phyloP scores from a whole-genome alignment of 1,140 invertebrate genomes.

The Hylaeus anthracinus region DNA sequence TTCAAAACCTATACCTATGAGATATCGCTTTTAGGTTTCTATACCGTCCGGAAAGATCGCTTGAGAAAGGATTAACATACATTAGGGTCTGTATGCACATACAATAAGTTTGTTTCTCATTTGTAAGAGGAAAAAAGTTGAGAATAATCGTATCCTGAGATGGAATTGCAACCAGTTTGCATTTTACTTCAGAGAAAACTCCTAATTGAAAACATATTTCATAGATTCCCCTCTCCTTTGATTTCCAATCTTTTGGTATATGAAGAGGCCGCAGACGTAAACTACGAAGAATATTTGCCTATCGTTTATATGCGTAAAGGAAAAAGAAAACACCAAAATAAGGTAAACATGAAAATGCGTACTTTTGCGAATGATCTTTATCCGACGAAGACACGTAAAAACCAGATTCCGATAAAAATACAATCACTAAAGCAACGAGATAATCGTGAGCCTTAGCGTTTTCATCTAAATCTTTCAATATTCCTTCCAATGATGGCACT shows the following conservation, averaged over 20 bases:
- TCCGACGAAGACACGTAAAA: slow-evolving; percentile 43
- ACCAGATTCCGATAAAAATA: slow-evolving; percentile 66
- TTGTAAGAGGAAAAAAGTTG: slow-evolving; percentile 56
- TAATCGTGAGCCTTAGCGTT: slow-evolving; percentile 63
- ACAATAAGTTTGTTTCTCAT: slow-evolving; percentile 27
- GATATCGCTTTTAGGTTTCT: slow-evolving; percentile 69
- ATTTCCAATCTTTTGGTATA: slow-evolving; percentile 55
- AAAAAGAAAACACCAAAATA: neutral
- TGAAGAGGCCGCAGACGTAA: neutral
- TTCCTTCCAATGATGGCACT: slow-evolving; percentile 47
- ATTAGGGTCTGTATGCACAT: slow-evolving; percentile 56
- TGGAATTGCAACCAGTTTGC: slow-evolving; percentile 64
- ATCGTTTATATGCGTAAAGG: too few relatives aligned
- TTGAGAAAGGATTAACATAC: slow-evolving; percentile 66
- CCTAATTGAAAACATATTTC: slow-evolving; percentile 54
- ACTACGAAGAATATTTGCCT: neutral
- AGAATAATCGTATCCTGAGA: slow-evolving; percentile 65
- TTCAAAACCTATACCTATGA: slow-evolving; percentile 57
- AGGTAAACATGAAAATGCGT: neutral
- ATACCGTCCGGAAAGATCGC: slow-evolving; percentile 56
- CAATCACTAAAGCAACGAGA: slow-evolving; percentile 65
- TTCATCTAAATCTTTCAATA: slow-evolving; percentile 46
- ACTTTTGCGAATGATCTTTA: neutral
- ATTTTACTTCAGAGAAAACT: slow-evolving; percentile 35
- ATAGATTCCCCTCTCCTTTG: slow-evolving; percentile 45